phyloP scores from a whole-genome alignment of 2,888 invertebrate genomes.

The Cyclophora albipunctata region DNA sequence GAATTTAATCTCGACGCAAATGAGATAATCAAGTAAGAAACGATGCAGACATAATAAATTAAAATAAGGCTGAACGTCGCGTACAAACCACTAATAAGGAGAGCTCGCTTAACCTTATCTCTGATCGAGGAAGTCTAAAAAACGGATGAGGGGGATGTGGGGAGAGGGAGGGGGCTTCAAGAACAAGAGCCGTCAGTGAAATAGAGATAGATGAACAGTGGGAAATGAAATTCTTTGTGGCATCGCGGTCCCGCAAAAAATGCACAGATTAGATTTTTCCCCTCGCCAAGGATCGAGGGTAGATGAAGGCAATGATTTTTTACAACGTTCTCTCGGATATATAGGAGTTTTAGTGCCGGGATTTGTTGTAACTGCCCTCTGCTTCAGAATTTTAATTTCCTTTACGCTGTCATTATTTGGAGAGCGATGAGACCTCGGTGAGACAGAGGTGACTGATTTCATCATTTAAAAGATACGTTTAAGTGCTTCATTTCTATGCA shows the following conservation, averaged over 20 bases:
- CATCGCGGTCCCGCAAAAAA: constrained; percentile 77
- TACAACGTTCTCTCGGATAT: constrained; percentile 69
- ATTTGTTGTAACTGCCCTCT: constrained; percentile 71
- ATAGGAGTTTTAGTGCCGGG: constrained; percentile 71
- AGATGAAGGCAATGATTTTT: constrained; percentile 75
- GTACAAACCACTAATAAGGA: constrained; percentile 67
- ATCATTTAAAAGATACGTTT: no score
- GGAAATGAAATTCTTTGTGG: constrained; percentile 78
- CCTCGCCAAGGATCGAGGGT: constrained; percentile 66
- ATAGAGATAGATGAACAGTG: constrained; percentile 77
- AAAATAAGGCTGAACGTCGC: constrained; percentile 51
- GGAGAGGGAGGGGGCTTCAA: constrained; percentile 47
- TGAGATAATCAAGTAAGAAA: background rate
- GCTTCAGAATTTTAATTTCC: constrained; percentile 73
- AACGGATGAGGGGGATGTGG: constrained; percentile 51
- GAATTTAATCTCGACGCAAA: no score
- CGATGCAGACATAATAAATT: constrained; percentile 47
- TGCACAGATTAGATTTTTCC: constrained; percentile 77
- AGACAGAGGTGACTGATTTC: constrained; percentile 1
- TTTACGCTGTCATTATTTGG: constrained; percentile 31
- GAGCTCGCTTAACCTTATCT: constrained; percentile 73
- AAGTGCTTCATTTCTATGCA: no score
- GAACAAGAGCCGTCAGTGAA: constrained; percentile 76
- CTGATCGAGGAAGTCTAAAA: constrained; percentile 72
- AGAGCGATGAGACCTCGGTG: constrained; percentile 2